Evolutionary conservation across 2,888 invertebrate genomes (phyloP).

Genomic region (Melipona beecheii): DNA sequence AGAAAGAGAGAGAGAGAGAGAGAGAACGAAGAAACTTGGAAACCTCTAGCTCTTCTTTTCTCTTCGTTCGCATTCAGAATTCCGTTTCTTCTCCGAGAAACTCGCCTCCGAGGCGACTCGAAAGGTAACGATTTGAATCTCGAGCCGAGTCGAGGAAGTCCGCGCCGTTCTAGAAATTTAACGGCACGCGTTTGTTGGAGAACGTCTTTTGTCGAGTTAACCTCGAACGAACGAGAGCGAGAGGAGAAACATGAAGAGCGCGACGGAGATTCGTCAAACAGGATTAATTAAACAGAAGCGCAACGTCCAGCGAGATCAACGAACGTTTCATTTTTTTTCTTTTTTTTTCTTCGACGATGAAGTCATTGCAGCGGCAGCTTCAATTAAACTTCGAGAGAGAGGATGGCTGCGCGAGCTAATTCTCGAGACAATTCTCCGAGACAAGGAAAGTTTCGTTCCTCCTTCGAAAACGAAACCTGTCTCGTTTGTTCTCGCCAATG

Average conservation of each 20-base stretch:
- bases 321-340: too few relatives aligned
- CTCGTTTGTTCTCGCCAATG: neutral
- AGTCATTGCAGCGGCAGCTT: conserved; percentile 14
- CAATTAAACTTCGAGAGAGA: conserved; percentile 33
- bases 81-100: neutral
- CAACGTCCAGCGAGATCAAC: neutral
- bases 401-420: neutral
- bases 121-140: conserved; percentile 26
- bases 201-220: neutral
- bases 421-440: neutral
- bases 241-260: neutral
- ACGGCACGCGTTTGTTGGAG: neutral
- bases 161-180: neutral
- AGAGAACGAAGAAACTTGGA: neutral
- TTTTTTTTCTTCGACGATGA: neutral
- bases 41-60: neutral
- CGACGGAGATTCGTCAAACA: neutral
- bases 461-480: neutral
- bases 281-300: conserved; percentile 8
- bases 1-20: neutral
- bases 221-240: neutral
- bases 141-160: neutral
- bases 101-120: conserved; percentile 1
- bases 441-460: neutral
- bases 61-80: neutral